A percentile compares a stretch with the other conserved stretches of the same genome.
Evolutionary conservation across 2,113 vertebrate species (phyloP).

Genomic region (Danionella cerebrum): DNA sequence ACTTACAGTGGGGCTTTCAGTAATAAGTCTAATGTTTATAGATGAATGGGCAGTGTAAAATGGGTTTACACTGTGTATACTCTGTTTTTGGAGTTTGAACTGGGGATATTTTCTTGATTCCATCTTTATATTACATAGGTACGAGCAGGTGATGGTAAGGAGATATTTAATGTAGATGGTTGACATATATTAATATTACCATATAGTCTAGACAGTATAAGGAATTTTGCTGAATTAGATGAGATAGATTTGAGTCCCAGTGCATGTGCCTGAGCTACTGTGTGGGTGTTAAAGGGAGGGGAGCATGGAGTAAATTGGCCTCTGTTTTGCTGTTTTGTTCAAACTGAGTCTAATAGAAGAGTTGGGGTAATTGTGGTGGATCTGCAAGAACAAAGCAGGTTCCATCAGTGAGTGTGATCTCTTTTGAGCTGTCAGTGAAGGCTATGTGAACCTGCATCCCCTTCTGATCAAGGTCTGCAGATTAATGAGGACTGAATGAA

Average conservation of each 20-base stretch:
- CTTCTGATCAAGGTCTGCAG: conserved; percentile 17
- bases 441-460: neutral
- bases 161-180: too few relatives aligned
- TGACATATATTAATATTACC: neutral
- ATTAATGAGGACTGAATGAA: conserved; percentile 26
- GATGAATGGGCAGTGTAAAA: too few relatives aligned
- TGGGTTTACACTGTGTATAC: too few relatives aligned
- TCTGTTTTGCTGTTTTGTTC: conserved; percentile 17
- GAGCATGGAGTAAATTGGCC: conserved; percentile 17
- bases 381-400: conserved; percentile 26
- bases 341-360: conserved; percentile 9
- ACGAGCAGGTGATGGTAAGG: too few relatives aligned
- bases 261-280: neutral
- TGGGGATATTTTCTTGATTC: too few relatives aligned
- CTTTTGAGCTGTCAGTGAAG: neutral
- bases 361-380: conserved; percentile 15
- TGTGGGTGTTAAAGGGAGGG: neutral
- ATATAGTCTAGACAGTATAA: too few relatives aligned
- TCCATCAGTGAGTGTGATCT: conserved; percentile 21
- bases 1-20: too few relatives aligned
- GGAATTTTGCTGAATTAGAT: neutral
- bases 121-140: too few relatives aligned
- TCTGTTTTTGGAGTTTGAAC: too few relatives aligned
- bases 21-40: too few relatives aligned
- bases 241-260: neutral